Conservation (phyloP, 2,113 vertebrate genomes). For the Formicarius rufipectus region DNA sequence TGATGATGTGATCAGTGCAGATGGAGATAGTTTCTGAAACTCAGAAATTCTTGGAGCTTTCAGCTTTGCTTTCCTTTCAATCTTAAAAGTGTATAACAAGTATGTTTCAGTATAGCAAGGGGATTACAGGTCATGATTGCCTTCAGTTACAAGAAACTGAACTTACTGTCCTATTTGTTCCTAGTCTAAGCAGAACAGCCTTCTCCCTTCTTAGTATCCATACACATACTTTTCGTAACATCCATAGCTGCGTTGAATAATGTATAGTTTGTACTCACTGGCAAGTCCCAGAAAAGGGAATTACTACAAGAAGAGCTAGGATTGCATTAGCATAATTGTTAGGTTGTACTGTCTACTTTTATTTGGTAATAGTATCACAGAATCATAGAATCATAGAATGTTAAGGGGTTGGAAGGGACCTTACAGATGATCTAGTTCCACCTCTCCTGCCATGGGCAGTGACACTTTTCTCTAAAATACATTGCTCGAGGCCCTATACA, state of each 20-base stretch:
- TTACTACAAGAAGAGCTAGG: neutral
- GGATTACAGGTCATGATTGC: neutral
- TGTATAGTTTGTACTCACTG: neutral
- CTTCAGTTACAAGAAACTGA: neutral
- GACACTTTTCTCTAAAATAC: neutral
- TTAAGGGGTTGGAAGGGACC: neutral
- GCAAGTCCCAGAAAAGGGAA: neutral
- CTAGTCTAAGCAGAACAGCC: neutral
- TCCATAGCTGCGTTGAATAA: neutral
- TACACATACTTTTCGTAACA: neutral
- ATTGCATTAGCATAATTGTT: neutral
- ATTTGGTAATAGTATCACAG: neutral
- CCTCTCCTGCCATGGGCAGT: no score
- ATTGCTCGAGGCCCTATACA: neutral
- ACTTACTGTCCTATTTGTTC: neutral
- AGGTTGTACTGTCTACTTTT: neutral
- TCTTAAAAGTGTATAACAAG: neutral
- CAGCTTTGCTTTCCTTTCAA: neutral
- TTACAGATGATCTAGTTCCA: neutral
- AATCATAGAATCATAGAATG: neutral
- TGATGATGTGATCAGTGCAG: neutral
- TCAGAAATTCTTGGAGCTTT: neutral
- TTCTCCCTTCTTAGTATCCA: neutral
- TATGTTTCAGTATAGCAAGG: neutral
- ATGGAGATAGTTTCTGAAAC: neutral